These are phyloP conservation scores for Leucoraja erinaceus DNA, from an alignment of 2,113 vertebrate genomes.

Conservation along the genomic window DNA sequence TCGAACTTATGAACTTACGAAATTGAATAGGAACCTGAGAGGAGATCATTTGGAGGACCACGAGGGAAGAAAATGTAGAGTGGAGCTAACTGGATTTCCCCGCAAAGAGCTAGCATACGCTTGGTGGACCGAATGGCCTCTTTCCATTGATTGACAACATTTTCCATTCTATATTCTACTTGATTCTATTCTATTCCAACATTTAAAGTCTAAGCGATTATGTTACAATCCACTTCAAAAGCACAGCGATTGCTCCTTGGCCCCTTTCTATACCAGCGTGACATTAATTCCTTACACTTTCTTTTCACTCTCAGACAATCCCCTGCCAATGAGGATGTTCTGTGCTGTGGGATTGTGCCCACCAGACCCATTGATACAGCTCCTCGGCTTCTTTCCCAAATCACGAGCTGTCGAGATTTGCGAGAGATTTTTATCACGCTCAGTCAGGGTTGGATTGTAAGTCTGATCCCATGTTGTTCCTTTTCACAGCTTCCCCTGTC, in stretches of 20 bases:
- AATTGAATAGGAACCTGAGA: no score
- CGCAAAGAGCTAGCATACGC: no score
- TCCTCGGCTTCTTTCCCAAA: neutral
- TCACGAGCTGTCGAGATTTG: neutral
- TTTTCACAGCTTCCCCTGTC: constrained; percentile 32
- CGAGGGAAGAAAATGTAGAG: no score
- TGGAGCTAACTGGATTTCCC: no score
- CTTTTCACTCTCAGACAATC: neutral
- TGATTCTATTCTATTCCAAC: no score
- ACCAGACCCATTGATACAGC: neutral
- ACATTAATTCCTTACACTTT: neutral
- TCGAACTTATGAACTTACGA: no score
- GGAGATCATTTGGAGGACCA: no score
- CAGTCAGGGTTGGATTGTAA: neutral
- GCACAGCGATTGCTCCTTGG: neutral
- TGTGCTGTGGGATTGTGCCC: neutral
- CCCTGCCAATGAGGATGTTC: neutral
- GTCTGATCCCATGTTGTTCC: neutral
- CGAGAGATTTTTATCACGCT: neutral
- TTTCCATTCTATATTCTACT: no score
- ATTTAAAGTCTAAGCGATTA: neutral
- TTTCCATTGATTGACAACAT: no score
- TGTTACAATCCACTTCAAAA: neutral
- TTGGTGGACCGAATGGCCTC: no score
- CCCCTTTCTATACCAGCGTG: neutral